Evolutionary conservation across 2,888 invertebrate genomes (phyloP).

Genomic region (Penaeus monodon): DNA sequence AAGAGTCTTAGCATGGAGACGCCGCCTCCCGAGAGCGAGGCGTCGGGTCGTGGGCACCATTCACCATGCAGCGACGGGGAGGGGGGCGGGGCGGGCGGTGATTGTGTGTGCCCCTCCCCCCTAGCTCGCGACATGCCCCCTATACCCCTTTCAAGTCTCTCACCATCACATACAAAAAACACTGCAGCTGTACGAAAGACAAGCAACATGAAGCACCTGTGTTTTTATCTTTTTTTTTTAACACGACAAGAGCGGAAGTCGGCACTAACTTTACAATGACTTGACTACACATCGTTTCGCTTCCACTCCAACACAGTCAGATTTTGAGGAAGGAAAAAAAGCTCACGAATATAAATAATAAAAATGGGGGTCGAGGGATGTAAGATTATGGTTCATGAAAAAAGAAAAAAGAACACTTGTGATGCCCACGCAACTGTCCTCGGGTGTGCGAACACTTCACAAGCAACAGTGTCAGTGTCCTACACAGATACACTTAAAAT

Average conservation of each 20-base stretch:
- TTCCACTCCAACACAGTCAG: conserved; percentile 23
- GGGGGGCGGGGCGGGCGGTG: too few species aligned
- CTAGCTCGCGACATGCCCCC: neutral
- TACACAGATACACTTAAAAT: conserved; percentile 36
- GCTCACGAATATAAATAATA: conserved; percentile 14
- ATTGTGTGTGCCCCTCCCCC: too few species aligned
- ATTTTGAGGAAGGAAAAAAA: neutral
- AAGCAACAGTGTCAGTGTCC: conserved; percentile 18
- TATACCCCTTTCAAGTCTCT: conserved; percentile 11
- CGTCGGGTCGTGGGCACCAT: too few species aligned
- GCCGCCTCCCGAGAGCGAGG: too few species aligned
- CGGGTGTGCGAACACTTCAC: conserved; percentile 24
- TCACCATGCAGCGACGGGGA: too few species aligned
- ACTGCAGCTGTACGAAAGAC: conserved; percentile 34
- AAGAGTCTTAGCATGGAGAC: too few species aligned
- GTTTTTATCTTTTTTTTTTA: too few species aligned
- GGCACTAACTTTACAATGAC: conserved; percentile 28
- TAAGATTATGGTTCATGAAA: neutral
- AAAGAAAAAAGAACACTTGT: conserved; percentile 24
- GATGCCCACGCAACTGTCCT: conserved; percentile 24
- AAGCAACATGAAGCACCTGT: conserved; percentile 53
- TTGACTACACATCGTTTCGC: conserved; percentile 32
- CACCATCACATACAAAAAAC: conserved; percentile 17
- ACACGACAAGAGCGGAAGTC: conserved; percentile 32
- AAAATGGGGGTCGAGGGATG: conserved; percentile 32